Evolutionary conservation across 2,888 invertebrate genomes (phyloP).

Genomic region (Artemia sp.): DNA sequence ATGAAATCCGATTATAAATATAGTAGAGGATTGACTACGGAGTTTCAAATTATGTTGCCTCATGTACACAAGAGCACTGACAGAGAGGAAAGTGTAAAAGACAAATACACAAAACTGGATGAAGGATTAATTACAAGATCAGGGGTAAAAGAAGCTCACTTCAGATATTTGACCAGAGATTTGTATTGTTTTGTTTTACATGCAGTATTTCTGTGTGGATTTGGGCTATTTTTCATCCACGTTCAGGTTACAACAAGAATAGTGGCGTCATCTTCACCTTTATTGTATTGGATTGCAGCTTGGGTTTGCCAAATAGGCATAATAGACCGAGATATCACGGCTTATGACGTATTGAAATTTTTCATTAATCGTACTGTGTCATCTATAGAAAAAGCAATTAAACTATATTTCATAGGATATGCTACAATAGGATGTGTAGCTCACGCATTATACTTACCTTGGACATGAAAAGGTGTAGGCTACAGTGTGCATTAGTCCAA

Average conservation of each 20-base stretch:
- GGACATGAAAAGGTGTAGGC: not conserved
- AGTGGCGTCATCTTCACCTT: not conserved
- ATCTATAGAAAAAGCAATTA: not conserved
- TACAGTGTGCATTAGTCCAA: too few relatives aligned
- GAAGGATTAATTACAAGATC: too few relatives aligned
- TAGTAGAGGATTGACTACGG: not conserved
- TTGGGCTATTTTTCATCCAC: slow-evolving; percentile 65
- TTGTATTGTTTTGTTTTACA: slow-evolving; percentile 47
- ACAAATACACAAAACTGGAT: too few relatives aligned
- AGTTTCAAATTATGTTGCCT: too few relatives aligned
- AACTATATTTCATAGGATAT: not conserved
- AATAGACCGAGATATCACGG: not conserved
- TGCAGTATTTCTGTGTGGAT: slow-evolving; percentile 48
- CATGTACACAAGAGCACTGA: too few relatives aligned
- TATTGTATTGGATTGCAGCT: slow-evolving; percentile 4
- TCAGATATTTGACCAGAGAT: slow-evolving; percentile 18
- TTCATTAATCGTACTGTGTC: not conserved
- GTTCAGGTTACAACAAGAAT: slow-evolving; percentile 46
- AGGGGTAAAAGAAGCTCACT: too few relatives aligned
- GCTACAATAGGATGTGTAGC: not conserved
- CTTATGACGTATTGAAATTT: not conserved
- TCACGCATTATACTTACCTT: not conserved
- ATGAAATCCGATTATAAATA: slow-evolving; percentile 16
- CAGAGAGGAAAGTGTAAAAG: too few relatives aligned
- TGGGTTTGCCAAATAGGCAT: not conserved